Evolutionary conservation across 2,888 invertebrate species (phyloP).

Genomic region (Hydroisotoma schaefferi): DNA sequence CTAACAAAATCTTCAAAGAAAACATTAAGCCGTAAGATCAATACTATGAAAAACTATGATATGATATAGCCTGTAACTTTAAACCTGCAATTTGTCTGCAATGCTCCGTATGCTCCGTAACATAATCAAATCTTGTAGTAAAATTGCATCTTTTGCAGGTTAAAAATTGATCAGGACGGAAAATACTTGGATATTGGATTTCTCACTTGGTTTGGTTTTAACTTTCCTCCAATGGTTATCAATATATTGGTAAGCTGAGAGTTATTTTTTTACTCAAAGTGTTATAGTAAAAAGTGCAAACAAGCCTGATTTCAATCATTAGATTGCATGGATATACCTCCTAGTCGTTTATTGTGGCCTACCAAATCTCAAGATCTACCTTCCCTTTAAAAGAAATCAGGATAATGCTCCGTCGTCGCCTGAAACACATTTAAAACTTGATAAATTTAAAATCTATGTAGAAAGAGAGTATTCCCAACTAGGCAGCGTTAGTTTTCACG

Average conservation of each 20-base stretch:
- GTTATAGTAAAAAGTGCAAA: too few species aligned
- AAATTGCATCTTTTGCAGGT: slow-evolving; percentile 23
- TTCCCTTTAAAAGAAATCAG: not conserved
- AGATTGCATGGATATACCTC: slow-evolving; percentile 44
- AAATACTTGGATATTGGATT: slow-evolving; percentile 40
- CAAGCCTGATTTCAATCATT: too few species aligned
- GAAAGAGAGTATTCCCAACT: slow-evolving; percentile 31
- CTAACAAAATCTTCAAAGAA: slow-evolving; percentile 41
- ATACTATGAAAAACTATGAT: slow-evolving; percentile 26
- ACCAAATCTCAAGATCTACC: slow-evolving; percentile 17
- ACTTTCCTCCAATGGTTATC: slow-evolving; percentile 38
- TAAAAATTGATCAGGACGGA: slow-evolving; percentile 41
- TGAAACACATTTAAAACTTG: too few species aligned
- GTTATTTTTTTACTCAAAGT: too few species aligned
- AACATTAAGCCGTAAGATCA: slow-evolving; percentile 27
- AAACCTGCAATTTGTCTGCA: not conserved
- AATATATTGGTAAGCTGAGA: too few species aligned
- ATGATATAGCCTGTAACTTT: slow-evolving; percentile 27
- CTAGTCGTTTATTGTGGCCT: slow-evolving; percentile 35
- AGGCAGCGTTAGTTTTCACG: slow-evolving; percentile 36
- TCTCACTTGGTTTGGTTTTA: slow-evolving; percentile 45
- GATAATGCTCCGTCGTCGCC: too few species aligned
- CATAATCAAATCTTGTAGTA: not conserved
- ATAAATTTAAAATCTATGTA: too few species aligned
- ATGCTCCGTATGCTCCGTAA: not conserved